Conservation (phyloP, 2,113 vertebrate genomes). For the Neopipo cinnamomea region DNA sequence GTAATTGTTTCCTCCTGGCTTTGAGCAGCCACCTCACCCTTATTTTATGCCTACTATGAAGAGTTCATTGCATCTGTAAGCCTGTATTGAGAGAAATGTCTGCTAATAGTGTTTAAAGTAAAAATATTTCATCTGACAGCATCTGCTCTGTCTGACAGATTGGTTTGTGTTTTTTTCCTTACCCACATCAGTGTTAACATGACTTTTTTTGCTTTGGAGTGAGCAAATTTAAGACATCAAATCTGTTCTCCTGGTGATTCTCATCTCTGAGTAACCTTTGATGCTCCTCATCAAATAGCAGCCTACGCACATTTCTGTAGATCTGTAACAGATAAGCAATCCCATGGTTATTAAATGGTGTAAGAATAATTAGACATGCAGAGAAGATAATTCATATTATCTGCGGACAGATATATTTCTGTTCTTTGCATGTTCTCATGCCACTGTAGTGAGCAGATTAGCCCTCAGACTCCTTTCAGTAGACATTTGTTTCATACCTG, state of each 20-base stretch:
- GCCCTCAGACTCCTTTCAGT: background rate
- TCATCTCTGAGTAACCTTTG: background rate
- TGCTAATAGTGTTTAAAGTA: background rate
- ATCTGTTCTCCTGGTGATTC: background rate
- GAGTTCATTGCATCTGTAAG: background rate
- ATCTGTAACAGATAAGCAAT: background rate
- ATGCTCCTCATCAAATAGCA: background rate
- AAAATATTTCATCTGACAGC: background rate
- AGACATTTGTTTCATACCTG: background rate
- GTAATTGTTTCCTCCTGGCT: background rate
- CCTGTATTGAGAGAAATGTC: background rate
- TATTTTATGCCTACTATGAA: background rate
- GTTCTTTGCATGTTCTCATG: background rate
- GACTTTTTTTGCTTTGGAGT: background rate
- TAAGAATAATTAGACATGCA: background rate
- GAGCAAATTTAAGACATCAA: background rate
- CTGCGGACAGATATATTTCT: background rate
- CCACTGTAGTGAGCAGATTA: background rate
- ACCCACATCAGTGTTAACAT: background rate
- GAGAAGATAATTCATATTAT: background rate
- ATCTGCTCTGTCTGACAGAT: background rate
- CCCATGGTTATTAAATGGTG: background rate
- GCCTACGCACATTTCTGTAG: background rate
- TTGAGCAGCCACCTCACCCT: background rate
- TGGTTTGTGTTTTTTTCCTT: background rate